Percentiles rank a stretch among this genome's conserved stretches.
These are phyloP conservation scores for Meandrusa payeni DNA, from an alignment of 2,888 invertebrate genomes.

Conservation along the genomic window DNA sequence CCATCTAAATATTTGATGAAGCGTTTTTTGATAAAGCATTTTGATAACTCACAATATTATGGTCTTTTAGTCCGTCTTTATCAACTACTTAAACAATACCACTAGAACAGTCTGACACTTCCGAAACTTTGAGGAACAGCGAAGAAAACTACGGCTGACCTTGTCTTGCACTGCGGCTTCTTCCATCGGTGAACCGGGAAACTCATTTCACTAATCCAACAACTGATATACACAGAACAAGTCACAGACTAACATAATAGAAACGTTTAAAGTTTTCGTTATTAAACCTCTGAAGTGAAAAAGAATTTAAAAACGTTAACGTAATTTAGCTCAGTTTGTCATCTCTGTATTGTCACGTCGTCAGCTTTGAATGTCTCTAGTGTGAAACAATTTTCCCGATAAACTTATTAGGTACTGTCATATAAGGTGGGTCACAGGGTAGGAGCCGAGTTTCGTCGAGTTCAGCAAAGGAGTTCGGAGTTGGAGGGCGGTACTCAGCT, in stretches of 20 bases:
- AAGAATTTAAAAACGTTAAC: too few species aligned
- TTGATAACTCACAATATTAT: slow-evolving; percentile 75
- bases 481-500: slow-evolving; percentile 81
- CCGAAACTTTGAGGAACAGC: slow-evolving; percentile 77
- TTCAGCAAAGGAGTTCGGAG: slow-evolving; percentile 81
- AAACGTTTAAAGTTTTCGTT: too few species aligned
- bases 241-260: slow-evolving; percentile 33
- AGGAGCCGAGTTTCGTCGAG: slow-evolving; percentile 79
- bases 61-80: slow-evolving; percentile 62
- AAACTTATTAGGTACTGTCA: slow-evolving; percentile 56
- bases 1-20: slow-evolving; percentile 70
- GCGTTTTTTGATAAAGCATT: slow-evolving; percentile 77
- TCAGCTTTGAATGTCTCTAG: slow-evolving; percentile 23
- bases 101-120: slow-evolving; percentile 76
- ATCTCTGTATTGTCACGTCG: too few species aligned
- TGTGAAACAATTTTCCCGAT: slow-evolving; percentile 64
- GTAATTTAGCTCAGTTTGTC: too few species aligned
- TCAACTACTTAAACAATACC: slow-evolving; percentile 75
- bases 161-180: slow-evolving; percentile 62
- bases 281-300: too few species aligned
- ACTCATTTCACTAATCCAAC: slow-evolving; percentile 54
- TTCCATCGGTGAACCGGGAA: slow-evolving; percentile 53
- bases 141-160: slow-evolving; percentile 76
- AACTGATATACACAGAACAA: slow-evolving; percentile 39
- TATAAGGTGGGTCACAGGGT: slow-evolving; percentile 65